Percentiles rank a stretch among this genome's conserved stretches.
These are phyloP conservation scores for Tetragonisca angustula DNA, from an alignment of 2,888 invertebrate genomes.

Conservation along the genomic window DNA sequence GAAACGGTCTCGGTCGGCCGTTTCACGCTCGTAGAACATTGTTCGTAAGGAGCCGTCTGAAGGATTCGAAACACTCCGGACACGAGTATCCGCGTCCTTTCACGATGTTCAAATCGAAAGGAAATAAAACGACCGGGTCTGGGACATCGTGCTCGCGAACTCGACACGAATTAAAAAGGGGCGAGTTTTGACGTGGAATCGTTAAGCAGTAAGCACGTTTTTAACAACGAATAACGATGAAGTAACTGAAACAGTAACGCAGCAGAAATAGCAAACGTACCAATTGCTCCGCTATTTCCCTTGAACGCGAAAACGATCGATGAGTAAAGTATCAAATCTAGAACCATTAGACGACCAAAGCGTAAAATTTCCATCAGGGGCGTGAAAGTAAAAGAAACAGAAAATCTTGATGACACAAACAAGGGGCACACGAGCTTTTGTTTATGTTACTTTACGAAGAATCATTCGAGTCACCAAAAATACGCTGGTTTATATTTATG, in stretches of 20 bases:
- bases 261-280: neutral
- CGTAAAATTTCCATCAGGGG: too few relatives aligned
- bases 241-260: neutral
- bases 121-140: neutral
- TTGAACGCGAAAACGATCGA: too few relatives aligned
- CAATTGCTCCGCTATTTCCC: neutral
- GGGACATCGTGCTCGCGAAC: neutral
- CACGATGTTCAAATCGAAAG: slow-evolving; percentile 20
- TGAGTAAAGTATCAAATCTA: too few relatives aligned
- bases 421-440: too few relatives aligned
- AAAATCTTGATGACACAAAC: too few relatives aligned
- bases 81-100: slow-evolving; percentile 22
- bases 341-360: too few relatives aligned
- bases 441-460: too few relatives aligned
- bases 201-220: too few relatives aligned
- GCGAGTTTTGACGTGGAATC: slow-evolving; percentile 2
- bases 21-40: slow-evolving; percentile 62
- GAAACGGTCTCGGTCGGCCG: slow-evolving; percentile 36
- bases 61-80: slow-evolving; percentile 34
- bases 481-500: too few relatives aligned
- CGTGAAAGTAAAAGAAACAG: too few relatives aligned
- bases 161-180: neutral
- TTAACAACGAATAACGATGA: neutral
- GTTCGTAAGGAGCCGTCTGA: slow-evolving; percentile 70
- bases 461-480: too few relatives aligned